Conservation (phyloP, 2,113 vertebrate genomes). For the Eptatretus burgeri region DNA sequence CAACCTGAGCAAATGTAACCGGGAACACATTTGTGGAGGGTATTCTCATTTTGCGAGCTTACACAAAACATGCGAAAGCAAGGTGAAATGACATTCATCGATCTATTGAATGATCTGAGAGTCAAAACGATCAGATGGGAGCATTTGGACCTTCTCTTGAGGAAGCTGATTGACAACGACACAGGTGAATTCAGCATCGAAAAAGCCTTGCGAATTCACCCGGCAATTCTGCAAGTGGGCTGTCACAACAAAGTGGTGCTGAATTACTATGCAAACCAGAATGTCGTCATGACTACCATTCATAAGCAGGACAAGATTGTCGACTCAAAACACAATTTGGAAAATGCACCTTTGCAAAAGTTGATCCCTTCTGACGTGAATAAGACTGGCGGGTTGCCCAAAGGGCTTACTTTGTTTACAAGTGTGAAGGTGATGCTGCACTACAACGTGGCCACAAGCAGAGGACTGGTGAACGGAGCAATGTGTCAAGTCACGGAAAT, state of each 20-base stretch:
- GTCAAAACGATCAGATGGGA: too few species aligned
- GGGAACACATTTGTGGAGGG: neutral
- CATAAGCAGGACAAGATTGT: neutral
- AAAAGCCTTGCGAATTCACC: neutral
- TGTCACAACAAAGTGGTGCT: neutral
- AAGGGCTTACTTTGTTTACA: neutral
- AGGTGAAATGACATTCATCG: neutral
- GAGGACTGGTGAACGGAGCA: neutral
- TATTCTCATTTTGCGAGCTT: neutral
- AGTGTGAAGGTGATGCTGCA: neutral
- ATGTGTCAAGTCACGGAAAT: neutral
- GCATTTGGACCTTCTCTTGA: neutral
- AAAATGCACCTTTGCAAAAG: neutral
- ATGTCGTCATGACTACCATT: neutral
- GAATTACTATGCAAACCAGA: neutral
- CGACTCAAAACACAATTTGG: neutral
- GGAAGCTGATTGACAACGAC: neutral
- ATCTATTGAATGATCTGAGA: neutral
- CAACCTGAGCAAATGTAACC: too few species aligned
- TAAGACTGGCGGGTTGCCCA: neutral
- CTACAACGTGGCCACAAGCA: neutral
- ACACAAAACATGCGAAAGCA: neutral
- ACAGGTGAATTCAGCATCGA: neutral
- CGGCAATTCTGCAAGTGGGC: neutral
- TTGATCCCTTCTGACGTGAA: neutral